phyloP scores from a whole-genome alignment of 2,797 vertebrate genomes.

The Labeo calbasu region DNA sequence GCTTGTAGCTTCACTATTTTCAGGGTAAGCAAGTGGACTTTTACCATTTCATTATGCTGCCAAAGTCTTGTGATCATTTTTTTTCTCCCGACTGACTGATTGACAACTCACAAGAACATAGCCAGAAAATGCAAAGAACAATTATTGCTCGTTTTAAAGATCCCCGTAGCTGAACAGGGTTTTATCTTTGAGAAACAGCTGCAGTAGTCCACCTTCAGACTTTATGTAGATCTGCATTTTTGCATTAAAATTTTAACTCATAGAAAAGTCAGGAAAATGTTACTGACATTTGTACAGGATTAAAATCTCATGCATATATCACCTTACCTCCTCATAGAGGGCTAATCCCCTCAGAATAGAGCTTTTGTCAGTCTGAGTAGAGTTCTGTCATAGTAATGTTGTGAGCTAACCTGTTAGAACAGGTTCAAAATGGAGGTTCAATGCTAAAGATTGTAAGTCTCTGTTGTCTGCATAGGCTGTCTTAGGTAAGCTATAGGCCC shows the following conservation, averaged over 20 bases:
- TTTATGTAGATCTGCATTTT: background rate
- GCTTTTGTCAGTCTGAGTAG: conserved; percentile 3
- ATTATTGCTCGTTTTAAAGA: background rate
- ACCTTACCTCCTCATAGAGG: background rate
- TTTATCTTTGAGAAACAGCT: background rate
- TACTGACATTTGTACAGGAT: background rate
- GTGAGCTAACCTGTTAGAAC: conserved; percentile 29
- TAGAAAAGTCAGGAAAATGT: background rate
- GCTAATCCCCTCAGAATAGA: background rate
- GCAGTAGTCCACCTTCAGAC: background rate
- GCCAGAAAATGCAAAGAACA: background rate
- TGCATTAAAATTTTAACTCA: background rate
- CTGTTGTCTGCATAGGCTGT: background rate
- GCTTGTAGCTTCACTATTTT: conserved; percentile 92
- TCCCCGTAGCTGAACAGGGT: background rate
- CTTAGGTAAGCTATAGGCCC: background rate
- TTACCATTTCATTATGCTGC: conserved; percentile 41
- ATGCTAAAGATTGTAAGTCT: conserved; percentile 17
- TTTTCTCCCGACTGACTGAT: background rate
- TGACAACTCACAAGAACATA: background rate
- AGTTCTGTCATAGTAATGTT: background rate
- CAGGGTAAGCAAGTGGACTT: conserved; percentile 86
- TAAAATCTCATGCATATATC: background rate
- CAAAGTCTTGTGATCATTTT: conserved; percentile 14
- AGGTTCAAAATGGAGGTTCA: conserved; percentile 13